phyloP scores from a whole-genome alignment of 2,888 invertebrate genomes.

The Hymenopus coronatus region DNA sequence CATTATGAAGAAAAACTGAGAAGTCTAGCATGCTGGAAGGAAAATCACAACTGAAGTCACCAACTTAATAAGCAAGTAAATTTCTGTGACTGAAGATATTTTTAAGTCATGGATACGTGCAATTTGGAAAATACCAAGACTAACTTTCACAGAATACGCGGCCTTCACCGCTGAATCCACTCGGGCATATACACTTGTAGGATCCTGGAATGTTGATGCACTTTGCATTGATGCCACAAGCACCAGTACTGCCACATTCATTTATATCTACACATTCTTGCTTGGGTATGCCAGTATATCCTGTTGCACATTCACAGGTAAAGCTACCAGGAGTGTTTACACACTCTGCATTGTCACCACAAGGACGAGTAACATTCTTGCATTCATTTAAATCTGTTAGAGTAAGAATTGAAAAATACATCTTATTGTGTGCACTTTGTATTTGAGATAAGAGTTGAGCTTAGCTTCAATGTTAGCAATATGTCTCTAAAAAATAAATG shows the following conservation, averaged over 20 bases:
- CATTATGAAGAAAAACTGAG: not conserved
- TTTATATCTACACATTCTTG: constrained; percentile 69
- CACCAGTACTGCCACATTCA: constrained; percentile 64
- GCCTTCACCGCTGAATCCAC: constrained; percentile 73
- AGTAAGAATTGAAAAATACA: not conserved
- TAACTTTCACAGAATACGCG: constrained; percentile 75
- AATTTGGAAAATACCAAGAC: constrained; percentile 42
- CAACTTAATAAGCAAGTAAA: not conserved
- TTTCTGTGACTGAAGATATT: not conserved
- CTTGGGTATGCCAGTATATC: constrained; percentile 62
- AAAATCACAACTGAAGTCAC: not conserved
- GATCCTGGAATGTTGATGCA: constrained; percentile 80
- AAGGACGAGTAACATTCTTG: constrained; percentile 56
- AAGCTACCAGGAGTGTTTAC: constrained; percentile 73
- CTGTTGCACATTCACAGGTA: constrained; percentile 68
- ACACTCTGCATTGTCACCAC: constrained; percentile 68
- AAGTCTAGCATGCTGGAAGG: not conserved
- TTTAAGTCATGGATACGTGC: not conserved
- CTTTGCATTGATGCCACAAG: constrained; percentile 73
- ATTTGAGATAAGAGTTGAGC: not conserved
- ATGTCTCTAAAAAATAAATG: not conserved
- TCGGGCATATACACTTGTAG: constrained; percentile 72
- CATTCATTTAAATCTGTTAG: constrained; percentile 71
- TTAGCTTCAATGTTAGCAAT: not conserved
- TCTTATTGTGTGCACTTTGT: not conserved